Percentiles rank a stretch among this genome's conserved stretches.
phyloP scores from a whole-genome alignment of 1,140 invertebrate species.

The Sminthurides bifidus region DNA sequence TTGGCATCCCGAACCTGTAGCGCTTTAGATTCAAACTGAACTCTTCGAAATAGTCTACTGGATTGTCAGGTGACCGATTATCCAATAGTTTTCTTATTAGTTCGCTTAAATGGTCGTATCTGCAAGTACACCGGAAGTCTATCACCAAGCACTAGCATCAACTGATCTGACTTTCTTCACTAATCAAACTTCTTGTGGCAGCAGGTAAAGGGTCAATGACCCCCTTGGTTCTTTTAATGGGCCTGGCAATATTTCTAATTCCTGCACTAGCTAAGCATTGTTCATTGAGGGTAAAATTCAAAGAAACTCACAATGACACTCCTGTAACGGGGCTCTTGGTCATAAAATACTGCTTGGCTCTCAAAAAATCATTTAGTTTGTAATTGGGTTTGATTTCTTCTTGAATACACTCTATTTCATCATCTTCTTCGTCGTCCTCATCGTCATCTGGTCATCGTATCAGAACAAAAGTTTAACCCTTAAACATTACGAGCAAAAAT shows the following conservation, averaged over 20 bases:
- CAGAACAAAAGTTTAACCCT: no score
- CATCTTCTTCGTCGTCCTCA: neutral
- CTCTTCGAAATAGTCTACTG: slow-evolving; percentile 29
- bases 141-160: neutral
- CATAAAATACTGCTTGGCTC: slow-evolving; percentile 26
- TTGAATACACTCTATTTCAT: neutral
- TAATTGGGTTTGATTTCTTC: neutral
- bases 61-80: slow-evolving; percentile 17
- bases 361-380: slow-evolving; percentile 22
- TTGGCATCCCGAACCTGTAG: slow-evolving; percentile 19
- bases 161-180: neutral
- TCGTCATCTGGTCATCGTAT: no score
- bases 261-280: neutral
- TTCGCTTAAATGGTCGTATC: slow-evolving; percentile 27
- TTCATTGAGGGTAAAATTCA: neutral
- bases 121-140: neutral
- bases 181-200: neutral
- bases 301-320: slow-evolving; percentile 14
- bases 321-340: slow-evolving; percentile 16
- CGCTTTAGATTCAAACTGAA: slow-evolving; percentile 28
- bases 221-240: neutral
- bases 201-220: neutral
- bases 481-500: no score
- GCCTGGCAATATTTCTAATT: neutral
- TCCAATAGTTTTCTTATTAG: slow-evolving; percentile 27